These are phyloP conservation scores for Yoshiicerus persimilis DNA, from an alignment of 1,140 invertebrate species.

Conservation along the genomic window DNA sequence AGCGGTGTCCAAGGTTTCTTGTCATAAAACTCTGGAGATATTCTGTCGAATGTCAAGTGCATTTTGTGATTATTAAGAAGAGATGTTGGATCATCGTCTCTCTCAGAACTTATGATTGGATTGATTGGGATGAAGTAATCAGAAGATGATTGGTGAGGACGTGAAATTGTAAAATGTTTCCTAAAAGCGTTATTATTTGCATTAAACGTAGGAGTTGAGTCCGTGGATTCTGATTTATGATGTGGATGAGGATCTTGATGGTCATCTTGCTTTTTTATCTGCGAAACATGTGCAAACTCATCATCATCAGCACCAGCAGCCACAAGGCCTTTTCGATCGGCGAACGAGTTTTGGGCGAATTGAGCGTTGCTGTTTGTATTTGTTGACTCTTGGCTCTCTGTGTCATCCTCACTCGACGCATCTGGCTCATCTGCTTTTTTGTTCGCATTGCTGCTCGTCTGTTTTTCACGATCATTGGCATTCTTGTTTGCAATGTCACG, in stretches of 20 bases:
- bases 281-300: background rate
- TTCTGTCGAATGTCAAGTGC: constrained; percentile 39
- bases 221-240: background rate
- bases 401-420: background rate
- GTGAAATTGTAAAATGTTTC: background rate
- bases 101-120: constrained; percentile 33
- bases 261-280: background rate
- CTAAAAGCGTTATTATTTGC: background rate
- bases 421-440: background rate
- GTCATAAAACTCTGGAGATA: constrained; percentile 45
- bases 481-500: background rate
- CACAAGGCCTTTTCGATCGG: constrained; percentile 26
- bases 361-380: background rate
- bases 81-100: background rate
- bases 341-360: constrained; percentile 24
- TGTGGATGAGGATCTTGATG: background rate
- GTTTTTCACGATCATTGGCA: constrained; percentile 1
- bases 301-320: background rate
- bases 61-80: constrained; percentile 8
- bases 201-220: background rate
- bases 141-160: background rate
- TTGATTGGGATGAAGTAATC: constrained; percentile 32
- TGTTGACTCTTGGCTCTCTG: background rate
- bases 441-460: background rate
- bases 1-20: constrained; percentile 46